Base-by-base conservation (phyloP, 2,888 invertebrate species). In the Pollenia amentaria region DNA sequence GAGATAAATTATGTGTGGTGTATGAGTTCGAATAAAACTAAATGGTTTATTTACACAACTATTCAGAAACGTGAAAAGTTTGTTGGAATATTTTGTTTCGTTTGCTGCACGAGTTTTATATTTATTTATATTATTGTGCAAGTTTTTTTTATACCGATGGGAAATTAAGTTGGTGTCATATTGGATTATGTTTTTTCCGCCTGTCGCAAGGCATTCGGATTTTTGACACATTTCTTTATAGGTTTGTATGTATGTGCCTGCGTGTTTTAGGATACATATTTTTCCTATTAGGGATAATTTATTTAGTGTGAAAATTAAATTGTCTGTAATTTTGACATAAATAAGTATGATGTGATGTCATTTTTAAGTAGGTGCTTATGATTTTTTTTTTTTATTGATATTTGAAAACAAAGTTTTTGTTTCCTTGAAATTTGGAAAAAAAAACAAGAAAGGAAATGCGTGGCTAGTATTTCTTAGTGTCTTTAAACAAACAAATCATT, bases 161-260 rank as follows among this genome's bases (percentile, higher is more conserved):
- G 82, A 82, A 82, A 82, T 82, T 82, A 82, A 82, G 82, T 69
- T 82, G 76, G 76, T 82, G 82, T 76, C 76, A 76, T 76, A 51
- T 76, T 82, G 60, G 69, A 76, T 82, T 60, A 60, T 60, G 48
- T 48, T 11, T 53, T 57, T 12, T 53, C 3, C 11, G n/a, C 70
- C 14, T 55, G 55, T 18, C 53, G 29, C 29, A 64, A 72, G 46
- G n/a, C 65, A 80, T 65, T 73, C 46, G 72, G 18, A 72, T 72
- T 57, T 70, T 80, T 65, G 73, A 80, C 80, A 80, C 73, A 80
- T 65, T 72, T 48, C 48, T 69, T 51, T 51, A 14, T 51, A 4
- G 11, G 12, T 51, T n/a, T 14, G n/a, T 51, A 51, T 14, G n/a
- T n/a, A 51, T n/a, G n/a, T 14, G 7, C n/a, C 29, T 29, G 29